These are phyloP conservation scores for Cavia porcellus DNA, from an alignment of 2,113 vertebrate genomes.

Conservation along the genomic window DNA sequence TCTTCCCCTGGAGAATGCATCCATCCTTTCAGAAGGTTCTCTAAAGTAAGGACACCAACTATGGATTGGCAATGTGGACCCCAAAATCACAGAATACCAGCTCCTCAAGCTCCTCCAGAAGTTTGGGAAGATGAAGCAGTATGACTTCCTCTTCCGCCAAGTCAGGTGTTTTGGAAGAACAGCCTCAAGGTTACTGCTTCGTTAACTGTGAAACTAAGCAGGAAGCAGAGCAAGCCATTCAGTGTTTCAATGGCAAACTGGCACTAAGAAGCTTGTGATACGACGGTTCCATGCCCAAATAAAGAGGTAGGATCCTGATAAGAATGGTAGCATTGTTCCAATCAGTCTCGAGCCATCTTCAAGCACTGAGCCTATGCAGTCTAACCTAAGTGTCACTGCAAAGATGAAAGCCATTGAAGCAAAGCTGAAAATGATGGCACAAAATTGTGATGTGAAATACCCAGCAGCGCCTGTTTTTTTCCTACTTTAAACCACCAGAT, in stretches of 20 bases:
- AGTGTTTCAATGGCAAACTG: slow-evolving; percentile 93
- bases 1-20: slow-evolving; percentile 94
- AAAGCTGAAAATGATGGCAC: slow-evolving; percentile 99
- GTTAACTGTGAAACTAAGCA: slow-evolving; percentile 99
- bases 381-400: slow-evolving; percentile 95
- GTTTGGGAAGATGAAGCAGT: slow-evolving; percentile 98
- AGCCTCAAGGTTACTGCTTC: slow-evolving; percentile 98
- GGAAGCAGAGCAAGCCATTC: slow-evolving; percentile 98
- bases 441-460: slow-evolving; percentile 95
- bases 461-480: slow-evolving; percentile 94
- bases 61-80: slow-evolving; percentile 98
- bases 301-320: slow-evolving; percentile 96
- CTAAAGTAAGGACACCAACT: slow-evolving; percentile 96
- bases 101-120: slow-evolving; percentile 98
- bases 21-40: slow-evolving; percentile 95
- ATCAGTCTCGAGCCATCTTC: slow-evolving; percentile 96
- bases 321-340: slow-evolving; percentile 96
- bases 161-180: slow-evolving; percentile 97
- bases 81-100: slow-evolving; percentile 97
- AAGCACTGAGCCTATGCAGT: slow-evolving; percentile 92
- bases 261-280: no score
- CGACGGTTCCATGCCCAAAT: no score
- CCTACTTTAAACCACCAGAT: slow-evolving; percentile 96
- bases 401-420: slow-evolving; percentile 99
- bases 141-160: slow-evolving; percentile 99